Percentiles rank a stretch among this genome's conserved stretches.
Evolutionary conservation across 2,888 invertebrate genomes (phyloP).

Genomic region (Lottia gigantea): DNA sequence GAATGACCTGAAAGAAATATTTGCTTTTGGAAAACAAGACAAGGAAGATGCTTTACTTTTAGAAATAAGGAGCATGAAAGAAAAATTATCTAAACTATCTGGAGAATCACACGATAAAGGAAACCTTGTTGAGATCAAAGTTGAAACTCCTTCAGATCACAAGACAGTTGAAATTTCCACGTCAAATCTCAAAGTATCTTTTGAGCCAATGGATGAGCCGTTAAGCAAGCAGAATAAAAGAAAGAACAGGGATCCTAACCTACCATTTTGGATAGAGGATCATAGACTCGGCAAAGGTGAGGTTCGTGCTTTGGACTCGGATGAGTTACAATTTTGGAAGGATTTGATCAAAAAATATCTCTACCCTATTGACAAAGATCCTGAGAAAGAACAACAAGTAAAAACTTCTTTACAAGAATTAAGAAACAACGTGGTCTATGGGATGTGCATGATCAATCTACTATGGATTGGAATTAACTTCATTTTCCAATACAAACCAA

Average conservation of each 20-base stretch:
- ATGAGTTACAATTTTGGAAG: slow-evolving; percentile 92
- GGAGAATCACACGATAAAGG: too few species aligned
- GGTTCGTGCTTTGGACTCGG: slow-evolving; percentile 53
- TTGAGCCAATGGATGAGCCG: neutral
- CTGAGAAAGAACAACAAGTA: slow-evolving; percentile 71
- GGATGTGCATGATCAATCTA: slow-evolving; percentile 96
- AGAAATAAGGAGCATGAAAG: neutral
- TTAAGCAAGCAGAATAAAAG: slow-evolving; percentile 30
- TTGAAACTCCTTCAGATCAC: neutral
- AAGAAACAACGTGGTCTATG: slow-evolving; percentile 79
- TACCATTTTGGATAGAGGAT: slow-evolving; percentile 55
- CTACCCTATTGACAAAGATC: slow-evolving; percentile 91
- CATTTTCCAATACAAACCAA: slow-evolving; percentile 44
- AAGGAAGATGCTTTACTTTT: too few species aligned
- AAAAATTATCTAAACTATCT: neutral
- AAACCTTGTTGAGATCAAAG: neutral
- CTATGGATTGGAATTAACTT: slow-evolving; percentile 89
- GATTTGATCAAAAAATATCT: slow-evolving; percentile 87
- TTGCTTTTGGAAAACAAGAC: slow-evolving; percentile 1
- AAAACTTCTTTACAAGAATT: slow-evolving; percentile 81
- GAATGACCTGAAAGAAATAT: slow-evolving; percentile 21
- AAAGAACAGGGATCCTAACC: slow-evolving; percentile 39
- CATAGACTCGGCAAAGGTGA: slow-evolving; percentile 46
- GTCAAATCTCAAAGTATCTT: neutral
- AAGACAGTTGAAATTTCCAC: neutral